Evolutionary conservation across 2,797 vertebrate species (phyloP).

Genomic region (Sciurus carolinensis): DNA sequence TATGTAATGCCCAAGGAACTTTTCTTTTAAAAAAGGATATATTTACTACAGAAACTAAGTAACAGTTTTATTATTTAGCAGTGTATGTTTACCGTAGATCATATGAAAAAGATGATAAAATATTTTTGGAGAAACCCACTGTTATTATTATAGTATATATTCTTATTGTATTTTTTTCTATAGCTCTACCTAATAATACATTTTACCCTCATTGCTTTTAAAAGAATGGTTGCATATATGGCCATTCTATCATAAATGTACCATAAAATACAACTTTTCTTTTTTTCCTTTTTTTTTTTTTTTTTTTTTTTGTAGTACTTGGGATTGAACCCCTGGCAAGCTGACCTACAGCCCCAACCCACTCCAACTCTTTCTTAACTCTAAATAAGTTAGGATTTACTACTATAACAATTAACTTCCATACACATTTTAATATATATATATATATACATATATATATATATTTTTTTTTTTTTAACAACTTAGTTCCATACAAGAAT

Average conservation of each 20-base stretch:
- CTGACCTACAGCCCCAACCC: too few species aligned
- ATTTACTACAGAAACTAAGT: background rate
- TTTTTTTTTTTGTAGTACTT: too few species aligned
- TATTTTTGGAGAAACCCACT: constrained; percentile 7
- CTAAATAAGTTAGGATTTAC: constrained; percentile 25
- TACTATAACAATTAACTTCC: background rate
- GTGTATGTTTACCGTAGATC: background rate
- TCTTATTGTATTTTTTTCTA: constrained; percentile 9
- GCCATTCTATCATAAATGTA: background rate
- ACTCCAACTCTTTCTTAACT: background rate
- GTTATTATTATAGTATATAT: background rate
- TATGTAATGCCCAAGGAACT: constrained; percentile 2
- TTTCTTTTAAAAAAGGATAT: background rate
- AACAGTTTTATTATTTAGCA: constrained; percentile 18
- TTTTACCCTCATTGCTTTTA: background rate
- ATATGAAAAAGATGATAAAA: constrained; percentile 39
- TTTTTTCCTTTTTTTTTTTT: background rate
- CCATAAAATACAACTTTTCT: background rate
- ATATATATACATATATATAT: background rate
- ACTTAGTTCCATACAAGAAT: too few species aligned
- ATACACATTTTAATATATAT: background rate
- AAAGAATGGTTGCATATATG: background rate
- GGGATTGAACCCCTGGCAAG: too few species aligned
- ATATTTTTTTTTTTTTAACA: too few species aligned
- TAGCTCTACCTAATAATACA: background rate